Evolutionary conservation across 1,140 invertebrate genomes (phyloP), one percentile per base, ranked within the genome.

Genomic region (Calosoma granatense): DNA sequence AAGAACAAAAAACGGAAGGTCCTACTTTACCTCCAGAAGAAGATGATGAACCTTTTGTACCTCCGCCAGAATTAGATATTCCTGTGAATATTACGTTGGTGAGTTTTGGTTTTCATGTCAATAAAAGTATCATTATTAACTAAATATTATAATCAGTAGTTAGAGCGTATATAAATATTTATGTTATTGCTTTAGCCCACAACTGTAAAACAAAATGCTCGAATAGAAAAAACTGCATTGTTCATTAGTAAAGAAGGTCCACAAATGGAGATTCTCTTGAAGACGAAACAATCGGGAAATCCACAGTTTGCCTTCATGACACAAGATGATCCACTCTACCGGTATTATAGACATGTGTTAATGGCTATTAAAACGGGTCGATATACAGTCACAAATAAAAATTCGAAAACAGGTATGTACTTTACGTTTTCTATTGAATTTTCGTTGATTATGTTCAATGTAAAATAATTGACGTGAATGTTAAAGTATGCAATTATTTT

Each of bases 181-280:
- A 36, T 36, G 26, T 36, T 36, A n/a, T 36, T 36, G n/a, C n/a
- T 81, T 61, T 71, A 97, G 92, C 96, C 96, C n/a, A 83, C 87
- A 61, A 91, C 87, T 3, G 81, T 88, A 65, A 98, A 97, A 69
- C 80, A 90, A 62, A 92, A 97, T 74, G 85, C 89, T 2, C 92
- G 97, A 54, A 97, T 99, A 66, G 92, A 96, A 69, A 97, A 95
- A 75, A 99, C 97, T 0, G 94, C 96, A 0, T 75, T 84, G 53
- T 98, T 98, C 75, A 92, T 99, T 60, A 87, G 88, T 58, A 78
- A 82, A 43, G 94, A 98, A 71, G 96, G 95, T 0, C 78, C 84
- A 22, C 97, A 99, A 76, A 97, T 98, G 94, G 96, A 99, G 76
- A 97, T 99, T 55, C 78, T 98, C 0, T 86, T 99, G 56, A 98